A percentile compares a stretch with the other conserved stretches of the same genome.
Conservation (phyloP, 2,797 vertebrate species). For the Fratercula arctica region DNA sequence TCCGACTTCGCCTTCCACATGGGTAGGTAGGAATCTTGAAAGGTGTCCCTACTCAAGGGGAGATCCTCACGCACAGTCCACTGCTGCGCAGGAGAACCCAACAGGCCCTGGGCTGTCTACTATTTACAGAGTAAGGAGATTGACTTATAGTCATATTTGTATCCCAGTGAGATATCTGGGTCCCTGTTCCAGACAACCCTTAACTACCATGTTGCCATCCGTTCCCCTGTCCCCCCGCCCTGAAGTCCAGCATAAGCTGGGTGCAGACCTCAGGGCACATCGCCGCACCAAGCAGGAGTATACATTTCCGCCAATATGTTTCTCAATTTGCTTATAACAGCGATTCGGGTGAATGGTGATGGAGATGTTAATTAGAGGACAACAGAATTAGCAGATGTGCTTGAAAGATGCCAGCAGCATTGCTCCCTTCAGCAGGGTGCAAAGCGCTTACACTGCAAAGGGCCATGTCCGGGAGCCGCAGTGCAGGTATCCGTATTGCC, state of each 20-base stretch:
- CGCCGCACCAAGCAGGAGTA: not conserved
- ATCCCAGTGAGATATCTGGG: not conserved
- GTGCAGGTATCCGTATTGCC: not conserved
- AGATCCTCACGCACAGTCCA: not conserved
- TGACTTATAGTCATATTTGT: not conserved
- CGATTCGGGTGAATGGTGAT: not conserved
- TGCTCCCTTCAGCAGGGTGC: not conserved
- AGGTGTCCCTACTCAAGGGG: not conserved
- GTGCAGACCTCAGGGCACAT: not conserved
- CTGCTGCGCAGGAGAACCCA: not conserved
- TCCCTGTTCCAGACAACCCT: not conserved
- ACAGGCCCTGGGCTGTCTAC: too few species aligned
- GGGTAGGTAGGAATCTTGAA: constrained; percentile 71
- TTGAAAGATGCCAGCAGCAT: not conserved
- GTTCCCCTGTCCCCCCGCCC: not conserved
- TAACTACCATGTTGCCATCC: not conserved
- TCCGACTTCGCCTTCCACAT: constrained; percentile 92
- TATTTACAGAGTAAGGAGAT: not conserved
- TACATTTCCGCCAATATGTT: not conserved
- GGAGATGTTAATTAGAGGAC: not conserved
- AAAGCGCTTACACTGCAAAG: not conserved
- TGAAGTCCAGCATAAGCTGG: not conserved
- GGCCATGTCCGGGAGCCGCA: fast-evolving
- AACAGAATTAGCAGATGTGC: not conserved
- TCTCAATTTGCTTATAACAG: not conserved